Evolutionary conservation across 1,140 invertebrate species (phyloP), one percentile per base, ranked within the genome.

Genomic region (Formica selysi): DNA sequence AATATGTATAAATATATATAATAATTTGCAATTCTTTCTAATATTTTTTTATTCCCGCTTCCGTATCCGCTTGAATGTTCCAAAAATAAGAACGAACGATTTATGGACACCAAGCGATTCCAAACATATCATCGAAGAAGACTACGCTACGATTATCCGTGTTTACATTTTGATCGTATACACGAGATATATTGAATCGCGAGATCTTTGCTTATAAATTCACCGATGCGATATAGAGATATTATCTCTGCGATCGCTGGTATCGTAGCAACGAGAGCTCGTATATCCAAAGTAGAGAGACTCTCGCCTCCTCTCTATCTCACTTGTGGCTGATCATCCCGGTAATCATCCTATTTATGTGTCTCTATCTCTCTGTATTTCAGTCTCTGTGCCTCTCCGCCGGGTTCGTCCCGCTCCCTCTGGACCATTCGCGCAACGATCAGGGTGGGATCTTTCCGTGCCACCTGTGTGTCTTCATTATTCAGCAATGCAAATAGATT

Each of bases 401-500:
- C 22, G 68, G 59, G 32, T 65, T 86, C 29, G 41, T 73, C 48
- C 41, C 54, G 57, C 70, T 90, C 79, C 90, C 93, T 92, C 62
- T 92, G 73, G 90, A 91, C 91, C 91, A 92, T 85, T 93, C 92
- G 90, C 92, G 88, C 92, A 88, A 61, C 10, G 29, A 57, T 80
- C 92, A 85, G 89, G 89, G 89, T 89, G 89, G 91, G 92, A 93
- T 93, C 90, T 93, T 94, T 92, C 92, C 90, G 90, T 86, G 84
- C 90, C 93, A 93, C 91, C 92, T 93, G 92, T 91, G 90, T 92
- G 89, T 92, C 92, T 93, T 92, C 92, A 92, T 94, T 94, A 93
- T 93, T 91, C 91, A 91, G 88, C 92, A 92, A 93, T 92, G 92
- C 89, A 94, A 94, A 94, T 92, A 93, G 92, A 94, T 94, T 92